Evolutionary conservation across 2,797 vertebrate species (phyloP).

Genomic region (Myripristis jacobus): DNA sequence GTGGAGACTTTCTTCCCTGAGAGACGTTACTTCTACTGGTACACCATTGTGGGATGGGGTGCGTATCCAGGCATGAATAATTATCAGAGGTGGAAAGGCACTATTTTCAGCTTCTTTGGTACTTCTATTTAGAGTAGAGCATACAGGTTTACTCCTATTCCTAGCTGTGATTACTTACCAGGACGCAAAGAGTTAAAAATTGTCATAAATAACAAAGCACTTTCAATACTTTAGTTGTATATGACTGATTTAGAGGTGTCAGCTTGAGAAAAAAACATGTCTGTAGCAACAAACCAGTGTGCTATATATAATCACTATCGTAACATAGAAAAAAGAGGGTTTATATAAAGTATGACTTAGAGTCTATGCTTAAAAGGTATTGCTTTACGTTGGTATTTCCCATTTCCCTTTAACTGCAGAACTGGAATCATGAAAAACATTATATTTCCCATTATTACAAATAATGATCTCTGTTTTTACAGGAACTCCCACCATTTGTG

Average conservation of each 20-base stretch:
- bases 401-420: not conserved
- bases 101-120: too few relatives aligned
- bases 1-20: constrained; percentile 99
- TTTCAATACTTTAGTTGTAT: too few relatives aligned
- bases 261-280: too few relatives aligned
- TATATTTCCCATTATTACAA: not conserved
- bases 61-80: constrained; percentile 42
- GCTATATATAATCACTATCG: not conserved
- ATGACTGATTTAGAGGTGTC: too few relatives aligned
- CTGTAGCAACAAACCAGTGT: not conserved
- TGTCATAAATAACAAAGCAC: too few relatives aligned
- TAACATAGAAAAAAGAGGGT: not conserved
- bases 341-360: not conserved
- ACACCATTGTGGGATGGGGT: constrained; percentile 98
- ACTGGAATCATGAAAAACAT: not conserved
- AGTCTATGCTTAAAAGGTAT: not conserved
- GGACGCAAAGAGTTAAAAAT: too few relatives aligned
- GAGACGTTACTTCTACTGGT: constrained; percentile 98
- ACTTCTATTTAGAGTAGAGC: not conserved
- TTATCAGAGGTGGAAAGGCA: not conserved
- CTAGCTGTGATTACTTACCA: too few relatives aligned
- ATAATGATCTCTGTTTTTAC: constrained; percentile 29
- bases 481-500: constrained; percentile 97
- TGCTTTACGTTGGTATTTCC: not conserved
- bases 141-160: too few relatives aligned